Evolutionary conservation across 2,888 invertebrate genomes (phyloP).

Genomic region (Pseudoips prasinana): DNA sequence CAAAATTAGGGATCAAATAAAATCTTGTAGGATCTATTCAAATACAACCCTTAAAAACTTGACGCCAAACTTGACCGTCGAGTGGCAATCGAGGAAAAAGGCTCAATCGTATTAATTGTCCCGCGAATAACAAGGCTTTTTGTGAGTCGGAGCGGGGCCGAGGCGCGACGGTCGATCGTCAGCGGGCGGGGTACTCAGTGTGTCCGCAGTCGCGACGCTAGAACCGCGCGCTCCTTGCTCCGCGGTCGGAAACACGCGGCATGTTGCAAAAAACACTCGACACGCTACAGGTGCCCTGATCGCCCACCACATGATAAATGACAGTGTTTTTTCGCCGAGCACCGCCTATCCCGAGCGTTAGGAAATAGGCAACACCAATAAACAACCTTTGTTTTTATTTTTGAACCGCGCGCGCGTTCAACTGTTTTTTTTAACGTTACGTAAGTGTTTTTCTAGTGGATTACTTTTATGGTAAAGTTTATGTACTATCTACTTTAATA

Average conservation of each 20-base stretch:
- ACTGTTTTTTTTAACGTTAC: slow-evolving; percentile 20
- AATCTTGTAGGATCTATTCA: too few species aligned
- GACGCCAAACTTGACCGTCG: slow-evolving; percentile 23
- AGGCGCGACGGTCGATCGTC: slow-evolving; percentile 47
- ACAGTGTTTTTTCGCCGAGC: slow-evolving; percentile 51
- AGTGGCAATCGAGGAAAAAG: slow-evolving; percentile 38
- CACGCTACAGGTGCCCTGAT: slow-evolving; percentile 63
- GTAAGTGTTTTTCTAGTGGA: slow-evolving; percentile 29
- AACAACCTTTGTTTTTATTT: slow-evolving; percentile 39
- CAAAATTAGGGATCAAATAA: too few species aligned
- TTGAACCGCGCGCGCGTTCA: slow-evolving; percentile 13
- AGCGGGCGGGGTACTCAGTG: slow-evolving; percentile 53
- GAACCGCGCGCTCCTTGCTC: slow-evolving; percentile 46
- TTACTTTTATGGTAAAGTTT: slow-evolving; percentile 9
- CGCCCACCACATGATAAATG: slow-evolving; percentile 55
- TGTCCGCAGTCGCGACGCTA: slow-evolving; percentile 44
- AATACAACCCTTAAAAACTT: slow-evolving; percentile 14
- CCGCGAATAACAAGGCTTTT: slow-evolving; percentile 54
- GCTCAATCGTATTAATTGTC: slow-evolving; percentile 57
- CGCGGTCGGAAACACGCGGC: slow-evolving; percentile 38
- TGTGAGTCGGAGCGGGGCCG: slow-evolving; percentile 51
- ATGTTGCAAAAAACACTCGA: slow-evolving; percentile 49
- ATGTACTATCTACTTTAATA: slow-evolving; percentile 1
- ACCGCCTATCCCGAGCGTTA: slow-evolving; percentile 49
- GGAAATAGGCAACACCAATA: slow-evolving; percentile 44